Conservation (phyloP, 1,140 invertebrate genomes). For the Bombus terrestris region DNA sequence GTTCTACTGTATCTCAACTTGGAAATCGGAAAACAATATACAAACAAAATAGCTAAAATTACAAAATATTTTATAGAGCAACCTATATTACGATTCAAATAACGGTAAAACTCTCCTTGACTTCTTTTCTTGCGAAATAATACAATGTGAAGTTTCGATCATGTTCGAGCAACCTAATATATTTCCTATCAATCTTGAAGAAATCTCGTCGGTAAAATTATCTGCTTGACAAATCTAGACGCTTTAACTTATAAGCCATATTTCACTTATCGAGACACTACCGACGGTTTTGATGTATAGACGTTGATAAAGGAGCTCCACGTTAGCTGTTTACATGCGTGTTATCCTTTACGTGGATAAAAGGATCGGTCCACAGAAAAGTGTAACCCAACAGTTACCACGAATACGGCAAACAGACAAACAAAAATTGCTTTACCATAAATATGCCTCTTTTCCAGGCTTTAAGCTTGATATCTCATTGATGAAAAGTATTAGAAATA, state of each 20-base stretch:
- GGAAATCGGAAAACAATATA: neutral
- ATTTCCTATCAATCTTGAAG: neutral
- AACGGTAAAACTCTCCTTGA: neutral
- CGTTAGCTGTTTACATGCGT: constrained; percentile 9
- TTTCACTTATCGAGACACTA: neutral
- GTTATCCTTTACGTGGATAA: neutral
- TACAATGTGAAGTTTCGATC: neutral
- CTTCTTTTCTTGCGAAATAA: neutral
- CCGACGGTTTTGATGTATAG: neutral
- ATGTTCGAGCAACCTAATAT: neutral
- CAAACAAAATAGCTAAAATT: neutral
- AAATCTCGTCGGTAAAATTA: neutral
- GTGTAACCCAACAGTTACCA: neutral
- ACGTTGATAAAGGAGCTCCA: neutral
- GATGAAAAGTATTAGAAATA: no score
- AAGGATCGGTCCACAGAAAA: neutral
- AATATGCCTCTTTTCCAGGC: neutral
- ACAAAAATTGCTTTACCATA: neutral
- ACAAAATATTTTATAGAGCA: neutral
- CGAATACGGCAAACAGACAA: neutral
- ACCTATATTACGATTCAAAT: neutral
- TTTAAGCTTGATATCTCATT: neutral
- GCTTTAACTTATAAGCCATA: neutral
- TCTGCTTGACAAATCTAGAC: constrained; percentile 2
- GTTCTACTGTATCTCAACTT: no score